A percentile compares a stretch with the other conserved stretches of the same genome.
These are phyloP conservation scores for Molothrus ater DNA, from an alignment of 2,797 vertebrate species.

Conservation along the genomic window DNA sequence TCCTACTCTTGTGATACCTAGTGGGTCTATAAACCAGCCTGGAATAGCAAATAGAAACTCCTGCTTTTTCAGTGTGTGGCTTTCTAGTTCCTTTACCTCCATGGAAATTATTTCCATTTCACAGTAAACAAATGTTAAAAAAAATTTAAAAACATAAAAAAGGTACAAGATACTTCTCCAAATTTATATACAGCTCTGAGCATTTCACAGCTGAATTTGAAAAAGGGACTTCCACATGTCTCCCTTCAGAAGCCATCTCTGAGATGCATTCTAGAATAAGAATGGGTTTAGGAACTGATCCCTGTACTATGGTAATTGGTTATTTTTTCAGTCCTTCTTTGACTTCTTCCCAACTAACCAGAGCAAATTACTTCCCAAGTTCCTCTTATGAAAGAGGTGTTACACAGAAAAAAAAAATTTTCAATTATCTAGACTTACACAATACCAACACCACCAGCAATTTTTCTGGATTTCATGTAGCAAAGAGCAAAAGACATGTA, in stretches of 20 bases:
- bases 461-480: background rate
- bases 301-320: background rate
- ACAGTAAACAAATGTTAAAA: background rate
- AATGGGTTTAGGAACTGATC: background rate
- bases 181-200: background rate
- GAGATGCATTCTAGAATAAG: background rate
- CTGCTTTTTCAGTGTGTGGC: background rate
- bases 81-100: background rate
- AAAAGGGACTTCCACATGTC: background rate
- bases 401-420: background rate
- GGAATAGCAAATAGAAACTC: background rate
- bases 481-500: background rate
- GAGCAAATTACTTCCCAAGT: background rate
- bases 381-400: background rate
- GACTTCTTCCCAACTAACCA: background rate
- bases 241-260: background rate
- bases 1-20: background rate
- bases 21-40: background rate
- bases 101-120: background rate
- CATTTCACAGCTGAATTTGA: background rate
- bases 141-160: background rate
- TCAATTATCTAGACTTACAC: rapidly evolving
- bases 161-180: background rate
- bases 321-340: background rate
- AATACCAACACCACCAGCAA: background rate